Evolutionary conservation across 2,113 vertebrate species (phyloP), one percentile per base, ranked within the genome.

Genomic region (Nothocercus nigrocapillus): DNA sequence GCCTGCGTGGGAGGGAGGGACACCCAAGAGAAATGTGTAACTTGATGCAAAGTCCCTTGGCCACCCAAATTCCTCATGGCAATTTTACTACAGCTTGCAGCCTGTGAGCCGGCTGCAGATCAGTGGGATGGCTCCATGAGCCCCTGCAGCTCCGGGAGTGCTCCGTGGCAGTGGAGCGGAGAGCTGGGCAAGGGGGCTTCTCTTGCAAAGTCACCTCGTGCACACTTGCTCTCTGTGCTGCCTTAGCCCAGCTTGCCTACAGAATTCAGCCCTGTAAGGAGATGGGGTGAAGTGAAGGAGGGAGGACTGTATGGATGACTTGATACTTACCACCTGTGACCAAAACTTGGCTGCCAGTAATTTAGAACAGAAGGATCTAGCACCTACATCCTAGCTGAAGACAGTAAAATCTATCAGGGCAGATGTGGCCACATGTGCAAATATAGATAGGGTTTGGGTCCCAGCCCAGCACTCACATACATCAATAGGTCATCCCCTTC

Each of bases 1-100:
- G 80, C 51, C 45, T 68, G 17, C 81, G 92, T 94, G 72, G 75
- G 85, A 86, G 86, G 93, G 91, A 97, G 91, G 79, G 91, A 88
- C 91, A 85, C 61, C 45, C 76, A 83, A 74, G 61, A 93, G 88
- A 93, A 91, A 83, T 66, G 68, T 72, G 80, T 88, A 91, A 82
- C 75, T 75, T 81, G 38, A 25, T 91, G 93, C 67, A 4, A 64
- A 94, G 72, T 88, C 79, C 54, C 49, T 82, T 90, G 54, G 53
- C 76, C 73, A 78, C 0, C 0, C 77, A 44, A 58, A 58, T 30
- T 56, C 53, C 53, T 56, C 53, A 30, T 58, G 54, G 54, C 54
- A 58, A 18, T 58, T 87, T 40, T 51, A 67, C 49, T 77, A 40
- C 14, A 42, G 51, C 21, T 64, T 79, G 61, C 69, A 34, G 30